Conservation (phyloP, 2,888 invertebrate species). For the Tholera decimalis region DNA sequence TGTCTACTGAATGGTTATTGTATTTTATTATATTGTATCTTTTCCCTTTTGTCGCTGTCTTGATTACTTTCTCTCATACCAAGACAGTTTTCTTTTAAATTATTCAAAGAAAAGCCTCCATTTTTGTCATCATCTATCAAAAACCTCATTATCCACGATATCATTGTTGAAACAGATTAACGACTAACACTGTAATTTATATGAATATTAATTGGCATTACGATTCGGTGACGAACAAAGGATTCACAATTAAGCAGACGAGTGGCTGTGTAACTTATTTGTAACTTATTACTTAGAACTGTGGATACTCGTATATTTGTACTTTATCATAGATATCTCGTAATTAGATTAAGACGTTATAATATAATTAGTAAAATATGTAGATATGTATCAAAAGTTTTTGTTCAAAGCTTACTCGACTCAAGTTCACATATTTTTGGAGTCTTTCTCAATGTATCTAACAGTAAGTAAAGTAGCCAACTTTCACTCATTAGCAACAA, state of each 20-base stretch:
- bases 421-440: not conserved
- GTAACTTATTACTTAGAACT: constrained; percentile 19
- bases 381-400: no score
- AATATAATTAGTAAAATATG: no score
- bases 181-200: constrained; percentile 42
- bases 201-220: constrained; percentile 52
- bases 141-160: constrained; percentile 8
- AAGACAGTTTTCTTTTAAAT: no score
- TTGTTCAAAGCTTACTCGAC: no score
- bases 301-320: constrained; percentile 20
- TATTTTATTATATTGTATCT: no score
- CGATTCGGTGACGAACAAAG: constrained; percentile 47
- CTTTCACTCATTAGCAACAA: not conserved
- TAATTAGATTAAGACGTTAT: not conserved
- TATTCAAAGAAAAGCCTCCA: not conserved
- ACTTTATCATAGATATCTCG: constrained; percentile 1
- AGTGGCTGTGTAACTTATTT: constrained; percentile 37
- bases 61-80: no score
- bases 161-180: constrained; percentile 21
- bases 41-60: no score
- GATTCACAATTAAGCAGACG: constrained; percentile 31
- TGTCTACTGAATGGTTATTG: not conserved
- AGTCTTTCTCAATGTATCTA: not conserved
- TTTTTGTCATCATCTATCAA: not conserved
- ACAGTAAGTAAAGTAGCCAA: no score